Evolutionary conservation across 2,888 invertebrate species (phyloP), one percentile per base, ranked within the genome.

Genomic region (Petrolisthes manimaculis): DNA sequence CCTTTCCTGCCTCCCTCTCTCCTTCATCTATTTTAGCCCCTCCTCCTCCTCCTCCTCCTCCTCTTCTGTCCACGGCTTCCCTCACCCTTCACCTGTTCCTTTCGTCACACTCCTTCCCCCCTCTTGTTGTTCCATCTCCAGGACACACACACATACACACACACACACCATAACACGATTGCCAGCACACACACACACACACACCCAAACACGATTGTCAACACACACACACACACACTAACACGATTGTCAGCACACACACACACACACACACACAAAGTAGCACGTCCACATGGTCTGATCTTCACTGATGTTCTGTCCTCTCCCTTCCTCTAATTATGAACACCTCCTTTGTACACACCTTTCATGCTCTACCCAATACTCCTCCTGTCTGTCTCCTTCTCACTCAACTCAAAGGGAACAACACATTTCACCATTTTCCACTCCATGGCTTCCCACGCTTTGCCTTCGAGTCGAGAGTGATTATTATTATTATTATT

Each of bases 181-280:
- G 54, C 55, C 55, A 55, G 54, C 78, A 79, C 78, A 37, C 54
- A 53, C 54, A 79, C 55, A 37, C 37, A 37, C 37, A 37, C 37
- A 37, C 37, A 37, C 37, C 77, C 53, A 37, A 21, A 54, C 55
- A 55, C 55, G 55, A 79, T 55, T 79, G 54, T 53, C 55, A 55
- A 67, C 67, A 67, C 67, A 67, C 67, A 67, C 67, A 67, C 77
- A 77, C 77, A 14, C 78, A 53, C 78, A 54, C 54, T 55, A 21
- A 54, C 55, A 55, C 55, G 55, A 79, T 55, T 79, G 54, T 53
- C 55, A 55, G 54, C 78, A 79, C 78, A 37, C 54, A 53, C 54
- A 79, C 55, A 37, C 37, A 37, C 37, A 37, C 37, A 37, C 37
- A 37, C 37, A 37, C 37, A 37, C 37, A 37, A 37, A 37, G 37